phyloP scores from a whole-genome alignment of 2,797 vertebrate genomes.

The Sebastes elongatus region DNA sequence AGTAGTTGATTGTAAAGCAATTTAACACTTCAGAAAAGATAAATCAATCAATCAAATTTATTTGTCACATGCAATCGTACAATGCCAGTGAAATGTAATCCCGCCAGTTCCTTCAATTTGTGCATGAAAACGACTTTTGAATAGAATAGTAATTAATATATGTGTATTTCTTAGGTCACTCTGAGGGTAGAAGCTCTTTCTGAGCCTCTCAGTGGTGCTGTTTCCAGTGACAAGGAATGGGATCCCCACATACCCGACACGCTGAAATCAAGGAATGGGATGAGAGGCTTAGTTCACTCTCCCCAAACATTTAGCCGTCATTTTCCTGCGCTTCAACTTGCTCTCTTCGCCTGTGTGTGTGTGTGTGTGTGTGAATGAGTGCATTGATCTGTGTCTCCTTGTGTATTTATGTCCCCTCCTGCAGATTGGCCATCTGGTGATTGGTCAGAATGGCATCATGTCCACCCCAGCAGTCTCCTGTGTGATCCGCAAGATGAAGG shows the following conservation, averaged over 20 bases:
- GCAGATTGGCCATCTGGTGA: conserved; percentile 92
- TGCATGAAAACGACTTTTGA: neutral
- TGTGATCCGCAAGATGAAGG: conserved; percentile 95
- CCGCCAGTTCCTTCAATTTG: neutral
- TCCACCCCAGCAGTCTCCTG: conserved; percentile 98
- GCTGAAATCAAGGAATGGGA: no score
- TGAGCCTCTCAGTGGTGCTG: no score
- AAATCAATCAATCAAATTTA: neutral
- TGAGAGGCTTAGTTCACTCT: neutral
- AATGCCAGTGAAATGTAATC: neutral
- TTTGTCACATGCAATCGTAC: neutral
- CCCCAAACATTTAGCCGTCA: neutral
- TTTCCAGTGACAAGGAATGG: no score
- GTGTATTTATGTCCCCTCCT: conserved; percentile 11
- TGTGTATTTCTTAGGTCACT: neutral
- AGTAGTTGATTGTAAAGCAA: neutral
- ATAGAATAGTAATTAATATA: neutral
- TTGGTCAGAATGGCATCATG: conserved; percentile 97
- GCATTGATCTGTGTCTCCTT: neutral
- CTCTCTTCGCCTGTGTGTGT: neutral
- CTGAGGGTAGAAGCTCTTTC: no score
- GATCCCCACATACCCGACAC: neutral
- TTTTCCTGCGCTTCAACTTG: neutral
- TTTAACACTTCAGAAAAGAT: no score
- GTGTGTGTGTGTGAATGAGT: neutral